These are phyloP conservation scores for Eulithis testata DNA, from an alignment of 2,888 invertebrate genomes.

Conservation along the genomic window DNA sequence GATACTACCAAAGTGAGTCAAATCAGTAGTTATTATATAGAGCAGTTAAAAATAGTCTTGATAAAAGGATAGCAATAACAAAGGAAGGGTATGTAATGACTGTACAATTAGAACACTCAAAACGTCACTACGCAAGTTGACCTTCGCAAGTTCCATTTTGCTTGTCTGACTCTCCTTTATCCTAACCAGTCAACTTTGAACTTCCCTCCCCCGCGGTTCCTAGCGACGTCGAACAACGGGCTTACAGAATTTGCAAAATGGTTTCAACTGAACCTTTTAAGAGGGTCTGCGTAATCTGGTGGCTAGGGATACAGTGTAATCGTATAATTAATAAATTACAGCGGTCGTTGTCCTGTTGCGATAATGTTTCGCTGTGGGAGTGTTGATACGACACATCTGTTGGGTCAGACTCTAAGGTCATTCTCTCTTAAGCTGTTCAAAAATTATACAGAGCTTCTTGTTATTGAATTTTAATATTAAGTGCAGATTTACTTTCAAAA, in stretches of 20 bases:
- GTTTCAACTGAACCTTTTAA: slow-evolving; percentile 45
- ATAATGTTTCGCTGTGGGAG: slow-evolving; percentile 77
- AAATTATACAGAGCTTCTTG: slow-evolving; percentile 27
- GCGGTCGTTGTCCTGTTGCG: slow-evolving; percentile 76
- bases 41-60: slow-evolving; percentile 23
- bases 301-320: slow-evolving; percentile 62
- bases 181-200: slow-evolving; percentile 56
- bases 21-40: slow-evolving; percentile 4
- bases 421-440: slow-evolving; percentile 56
- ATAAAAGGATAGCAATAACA: slow-evolving; percentile 42
- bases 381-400: slow-evolving; percentile 77
- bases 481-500: background rate
- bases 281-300: slow-evolving; percentile 63
- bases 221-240: slow-evolving; percentile 38
- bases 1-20: too few relatives aligned
- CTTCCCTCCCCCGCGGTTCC: slow-evolving; percentile 47
- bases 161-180: slow-evolving; percentile 60
- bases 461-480: slow-evolving; percentile 14
- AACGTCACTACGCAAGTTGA: slow-evolving; percentile 59
- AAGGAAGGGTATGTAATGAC: slow-evolving; percentile 48
- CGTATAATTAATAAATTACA: slow-evolving; percentile 82
- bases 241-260: too few relatives aligned
- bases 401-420: slow-evolving; percentile 74
- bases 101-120: slow-evolving; percentile 43
- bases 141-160: slow-evolving; percentile 71